Evolutionary conservation across 1,140 invertebrate genomes (phyloP).

Genomic region (Drosophila navojoa): DNA sequence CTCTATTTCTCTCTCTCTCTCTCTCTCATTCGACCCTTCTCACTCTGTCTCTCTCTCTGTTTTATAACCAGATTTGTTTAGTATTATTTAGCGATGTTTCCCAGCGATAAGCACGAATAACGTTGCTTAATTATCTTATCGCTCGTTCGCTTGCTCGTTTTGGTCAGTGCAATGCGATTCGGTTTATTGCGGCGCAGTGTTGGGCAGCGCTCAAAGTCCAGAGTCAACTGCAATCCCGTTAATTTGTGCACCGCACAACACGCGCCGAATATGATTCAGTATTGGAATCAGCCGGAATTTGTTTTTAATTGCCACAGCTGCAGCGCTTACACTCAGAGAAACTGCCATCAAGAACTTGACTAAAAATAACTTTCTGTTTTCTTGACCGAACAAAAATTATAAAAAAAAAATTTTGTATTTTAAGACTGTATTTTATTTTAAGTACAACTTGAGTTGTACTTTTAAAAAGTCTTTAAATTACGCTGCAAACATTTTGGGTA

Average conservation of each 20-base stretch:
- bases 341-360: not conserved
- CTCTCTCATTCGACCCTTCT: not conserved
- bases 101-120: not conserved
- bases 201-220: slow-evolving; percentile 40
- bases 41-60: not conserved
- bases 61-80: slow-evolving; percentile 3
- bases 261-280: slow-evolving; percentile 36
- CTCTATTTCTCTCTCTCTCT: no score
- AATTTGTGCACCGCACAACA: slow-evolving; percentile 22
- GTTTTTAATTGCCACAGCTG: slow-evolving; percentile 21
- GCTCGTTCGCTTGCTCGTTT: not conserved
- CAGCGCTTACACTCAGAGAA: not conserved
- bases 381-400: no score
- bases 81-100: not conserved
- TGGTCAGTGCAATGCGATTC: not conserved
- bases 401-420: no score
- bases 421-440: no score
- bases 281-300: slow-evolving; percentile 32
- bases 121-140: slow-evolving; percentile 43
- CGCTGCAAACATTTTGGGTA: no score
- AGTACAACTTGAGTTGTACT: no score
- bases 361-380: no score
- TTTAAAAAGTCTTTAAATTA: no score
- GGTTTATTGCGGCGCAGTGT: slow-evolving; percentile 1
- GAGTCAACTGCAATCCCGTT: slow-evolving; percentile 8